phyloP scores from a whole-genome alignment of 1,140 invertebrate species.

The Thereuonema tuberculata region DNA sequence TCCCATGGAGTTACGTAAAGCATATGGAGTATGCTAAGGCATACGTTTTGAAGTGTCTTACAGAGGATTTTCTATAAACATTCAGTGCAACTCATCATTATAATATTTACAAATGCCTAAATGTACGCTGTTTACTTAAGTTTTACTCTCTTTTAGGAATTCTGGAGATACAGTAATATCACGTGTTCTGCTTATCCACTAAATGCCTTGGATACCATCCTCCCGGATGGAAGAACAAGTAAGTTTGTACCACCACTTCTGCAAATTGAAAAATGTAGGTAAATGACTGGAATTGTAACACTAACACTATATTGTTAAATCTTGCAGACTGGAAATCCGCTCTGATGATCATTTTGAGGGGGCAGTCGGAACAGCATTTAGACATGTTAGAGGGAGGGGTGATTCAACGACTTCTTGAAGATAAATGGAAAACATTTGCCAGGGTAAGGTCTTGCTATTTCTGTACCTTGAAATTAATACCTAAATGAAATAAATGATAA shows the following conservation, averaged over 20 bases:
- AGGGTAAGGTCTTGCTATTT: conserved; percentile 43
- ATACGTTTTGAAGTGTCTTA: too few relatives aligned
- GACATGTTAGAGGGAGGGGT: conserved; percentile 98
- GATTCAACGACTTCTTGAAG: conserved; percentile 88
- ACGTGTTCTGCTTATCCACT: conserved; percentile 97
- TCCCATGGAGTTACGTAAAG: too few relatives aligned
- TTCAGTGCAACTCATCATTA: too few relatives aligned
- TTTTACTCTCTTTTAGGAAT: conserved; percentile 61
- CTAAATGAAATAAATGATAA: not conserved
- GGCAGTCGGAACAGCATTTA: conserved; percentile 89
- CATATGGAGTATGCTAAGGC: too few relatives aligned
- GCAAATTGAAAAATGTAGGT: not conserved
- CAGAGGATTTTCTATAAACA: too few relatives aligned
- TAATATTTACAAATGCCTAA: too few relatives aligned
- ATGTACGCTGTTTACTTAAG: too few relatives aligned
- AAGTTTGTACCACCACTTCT: too few relatives aligned
- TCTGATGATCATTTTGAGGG: conserved; percentile 93
- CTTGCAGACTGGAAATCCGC: conserved; percentile 93
- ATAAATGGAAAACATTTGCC: conserved; percentile 99
- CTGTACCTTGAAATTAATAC: not conserved
- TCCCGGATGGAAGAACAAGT: conserved; percentile 89
- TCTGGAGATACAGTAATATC: conserved; percentile 98
- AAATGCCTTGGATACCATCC: conserved; percentile 86
- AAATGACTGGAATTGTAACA: not conserved
- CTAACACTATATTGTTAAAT: not conserved